Percentiles rank a stretch among this genome's conserved stretches.
Evolutionary conservation across 1,140 invertebrate species (phyloP).

Genomic region (Sweltsa coloradensis): DNA sequence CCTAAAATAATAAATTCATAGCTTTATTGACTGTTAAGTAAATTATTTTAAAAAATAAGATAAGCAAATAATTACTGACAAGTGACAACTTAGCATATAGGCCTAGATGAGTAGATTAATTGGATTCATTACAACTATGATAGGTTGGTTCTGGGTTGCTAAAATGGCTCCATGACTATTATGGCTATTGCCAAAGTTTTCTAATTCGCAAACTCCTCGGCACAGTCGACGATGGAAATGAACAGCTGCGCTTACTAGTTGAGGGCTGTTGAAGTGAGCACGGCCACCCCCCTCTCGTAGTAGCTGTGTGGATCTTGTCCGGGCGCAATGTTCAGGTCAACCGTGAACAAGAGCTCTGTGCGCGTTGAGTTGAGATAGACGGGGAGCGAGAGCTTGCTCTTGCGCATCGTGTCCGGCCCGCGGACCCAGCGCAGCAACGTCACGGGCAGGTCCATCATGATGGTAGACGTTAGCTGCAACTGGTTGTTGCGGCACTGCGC

Average conservation of each 20-base stretch:
- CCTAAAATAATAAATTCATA: no score
- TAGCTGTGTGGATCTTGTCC: slow-evolving; percentile 83
- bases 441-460: slow-evolving; percentile 85
- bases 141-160: no score
- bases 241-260: slow-evolving; percentile 43
- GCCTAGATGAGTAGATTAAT: no score
- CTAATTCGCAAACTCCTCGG: no score
- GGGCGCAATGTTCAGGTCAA: slow-evolving; percentile 81
- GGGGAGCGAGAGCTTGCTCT: slow-evolving; percentile 72
- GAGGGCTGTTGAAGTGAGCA: slow-evolving; percentile 79
- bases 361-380: slow-evolving; percentile 96
- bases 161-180: no score
- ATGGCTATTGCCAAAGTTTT: no score
- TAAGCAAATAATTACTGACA: no score
- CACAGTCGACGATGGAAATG: neutral
- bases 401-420: slow-evolving; percentile 35
- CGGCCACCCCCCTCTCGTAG: slow-evolving; percentile 94
- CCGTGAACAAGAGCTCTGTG: slow-evolving; percentile 86
- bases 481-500: slow-evolving; percentile 86
- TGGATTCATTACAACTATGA: no score
- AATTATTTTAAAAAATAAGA: no score
- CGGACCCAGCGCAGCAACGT: slow-evolving; percentile 75
- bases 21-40: no score
- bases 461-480: slow-evolving; percentile 80
- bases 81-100: no score